Conservation (phyloP, 35 echinoderm and acorn worm genomes). For the Apostichopus japonicus region DNA sequence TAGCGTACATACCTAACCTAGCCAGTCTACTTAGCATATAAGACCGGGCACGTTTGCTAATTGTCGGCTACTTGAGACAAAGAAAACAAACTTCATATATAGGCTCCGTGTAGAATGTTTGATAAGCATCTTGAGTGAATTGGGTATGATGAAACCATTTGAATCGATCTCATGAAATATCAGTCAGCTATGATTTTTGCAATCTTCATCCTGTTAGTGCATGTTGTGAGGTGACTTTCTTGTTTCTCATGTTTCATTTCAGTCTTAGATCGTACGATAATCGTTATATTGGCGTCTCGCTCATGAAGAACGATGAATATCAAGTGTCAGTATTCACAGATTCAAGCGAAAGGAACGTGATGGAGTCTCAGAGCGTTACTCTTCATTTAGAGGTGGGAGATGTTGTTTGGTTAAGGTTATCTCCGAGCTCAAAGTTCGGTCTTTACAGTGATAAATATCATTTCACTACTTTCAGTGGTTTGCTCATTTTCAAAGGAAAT, state of each 20-base stretch:
- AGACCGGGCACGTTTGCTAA: too few relatives aligned
- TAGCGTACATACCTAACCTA: too few relatives aligned
- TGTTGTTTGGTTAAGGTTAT: slow-evolving; percentile 58
- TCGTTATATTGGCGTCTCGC: slow-evolving; percentile 54
- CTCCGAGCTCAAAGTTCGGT: slow-evolving; percentile 52
- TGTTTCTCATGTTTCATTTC: slow-evolving; percentile 20
- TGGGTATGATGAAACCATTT: too few relatives aligned
- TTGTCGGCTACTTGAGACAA: too few relatives aligned
- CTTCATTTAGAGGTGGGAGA: slow-evolving; percentile 64
- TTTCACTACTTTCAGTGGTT: slow-evolving; percentile 80
- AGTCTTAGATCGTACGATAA: slow-evolving; percentile 77
- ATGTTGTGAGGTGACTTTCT: not conserved
- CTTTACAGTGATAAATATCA: slow-evolving; percentile 77
- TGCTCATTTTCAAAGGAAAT: slow-evolving; percentile 70
- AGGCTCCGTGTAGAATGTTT: too few relatives aligned
- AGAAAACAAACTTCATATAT: too few relatives aligned
- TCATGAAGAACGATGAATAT: slow-evolving; percentile 78
- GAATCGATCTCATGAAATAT: too few relatives aligned
- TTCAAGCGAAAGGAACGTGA: slow-evolving; percentile 63
- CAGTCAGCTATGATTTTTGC: too few relatives aligned
- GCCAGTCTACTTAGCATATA: too few relatives aligned
- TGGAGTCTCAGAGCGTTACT: slow-evolving; percentile 77
- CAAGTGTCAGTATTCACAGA: slow-evolving; percentile 65
- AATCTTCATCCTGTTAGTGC: too few relatives aligned
- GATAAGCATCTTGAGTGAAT: too few relatives aligned